Conservation (phyloP, 1,140 invertebrate species). For the Papilio machaon region DNA sequence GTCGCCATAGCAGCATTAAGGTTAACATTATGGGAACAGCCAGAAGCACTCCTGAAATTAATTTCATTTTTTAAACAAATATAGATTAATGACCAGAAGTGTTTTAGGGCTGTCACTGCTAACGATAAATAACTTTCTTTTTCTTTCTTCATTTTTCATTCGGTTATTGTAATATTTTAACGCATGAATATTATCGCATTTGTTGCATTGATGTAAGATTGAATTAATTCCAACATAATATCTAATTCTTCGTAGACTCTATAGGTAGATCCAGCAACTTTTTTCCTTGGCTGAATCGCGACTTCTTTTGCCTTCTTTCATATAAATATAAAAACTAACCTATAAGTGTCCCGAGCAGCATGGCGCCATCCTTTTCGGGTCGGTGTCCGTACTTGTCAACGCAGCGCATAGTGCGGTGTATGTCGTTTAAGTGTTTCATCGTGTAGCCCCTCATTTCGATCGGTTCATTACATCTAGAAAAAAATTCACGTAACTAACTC, state of each 20-base stretch:
- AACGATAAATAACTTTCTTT: too few relatives aligned
- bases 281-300: neutral
- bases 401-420: slow-evolving; percentile 83
- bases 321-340: slow-evolving; percentile 66
- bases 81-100: too few relatives aligned
- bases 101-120: too few relatives aligned
- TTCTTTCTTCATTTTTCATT: too few relatives aligned
- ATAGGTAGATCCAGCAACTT: neutral
- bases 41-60: slow-evolving; percentile 82
- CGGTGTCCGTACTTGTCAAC: slow-evolving; percentile 83
- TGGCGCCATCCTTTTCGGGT: slow-evolving; percentile 85
- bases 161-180: too few relatives aligned
- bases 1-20: slow-evolving; percentile 83
- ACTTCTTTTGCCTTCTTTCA: neutral
- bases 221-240: too few relatives aligned
- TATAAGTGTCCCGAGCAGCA: slow-evolving; percentile 86
- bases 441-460: slow-evolving; percentile 82
- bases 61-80: too few relatives aligned
- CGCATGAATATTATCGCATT: too few relatives aligned
- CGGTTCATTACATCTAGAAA: slow-evolving; percentile 83
- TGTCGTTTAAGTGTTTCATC: slow-evolving; percentile 82
- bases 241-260: too few relatives aligned
- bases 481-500: neutral
- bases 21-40: slow-evolving; percentile 85
- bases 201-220: too few relatives aligned